These are phyloP conservation scores for Papio anubis DNA, from an alignment of 2,113 vertebrate genomes.

Conservation along the genomic window DNA sequence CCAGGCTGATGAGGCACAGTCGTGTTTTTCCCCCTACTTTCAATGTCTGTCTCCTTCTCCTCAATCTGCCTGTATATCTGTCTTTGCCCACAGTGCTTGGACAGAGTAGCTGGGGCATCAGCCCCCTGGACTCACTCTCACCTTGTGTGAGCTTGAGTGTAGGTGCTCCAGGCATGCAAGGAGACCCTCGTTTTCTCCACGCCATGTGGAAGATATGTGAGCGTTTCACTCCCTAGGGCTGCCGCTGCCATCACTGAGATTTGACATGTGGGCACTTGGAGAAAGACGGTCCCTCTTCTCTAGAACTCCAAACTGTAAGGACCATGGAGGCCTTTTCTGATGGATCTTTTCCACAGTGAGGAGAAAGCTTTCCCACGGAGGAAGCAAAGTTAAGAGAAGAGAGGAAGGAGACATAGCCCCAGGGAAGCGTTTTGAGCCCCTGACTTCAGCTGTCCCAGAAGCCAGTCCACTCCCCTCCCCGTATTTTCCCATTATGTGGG, in stretches of 20 bases:
- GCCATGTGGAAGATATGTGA: neutral
- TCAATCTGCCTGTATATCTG: neutral
- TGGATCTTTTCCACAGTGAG: neutral
- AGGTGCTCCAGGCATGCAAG: neutral
- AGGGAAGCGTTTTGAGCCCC: fast-evolving
- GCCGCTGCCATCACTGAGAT: neutral
- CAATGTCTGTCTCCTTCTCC: neutral
- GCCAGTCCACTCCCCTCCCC: too few relatives aligned
- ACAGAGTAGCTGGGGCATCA: neutral
- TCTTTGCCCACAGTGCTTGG: neutral
- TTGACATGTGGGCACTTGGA: neutral
- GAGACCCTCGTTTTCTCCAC: neutral
- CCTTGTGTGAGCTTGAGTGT: neutral
- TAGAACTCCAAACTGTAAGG: neutral
- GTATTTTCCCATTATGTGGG: neutral
- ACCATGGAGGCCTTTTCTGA: neutral
- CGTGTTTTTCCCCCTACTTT: neutral
- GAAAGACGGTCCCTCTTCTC: fast-evolving
- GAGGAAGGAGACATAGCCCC: neutral
- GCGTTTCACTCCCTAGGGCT: neutral
- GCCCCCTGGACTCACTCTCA: neutral
- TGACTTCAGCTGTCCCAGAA: fast-evolving
- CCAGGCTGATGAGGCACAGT: neutral
- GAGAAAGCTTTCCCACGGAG: neutral
- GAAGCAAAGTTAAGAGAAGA: neutral